phyloP scores from a whole-genome alignment of 2,113 vertebrate species.

The Marcusenius ussheri region DNA sequence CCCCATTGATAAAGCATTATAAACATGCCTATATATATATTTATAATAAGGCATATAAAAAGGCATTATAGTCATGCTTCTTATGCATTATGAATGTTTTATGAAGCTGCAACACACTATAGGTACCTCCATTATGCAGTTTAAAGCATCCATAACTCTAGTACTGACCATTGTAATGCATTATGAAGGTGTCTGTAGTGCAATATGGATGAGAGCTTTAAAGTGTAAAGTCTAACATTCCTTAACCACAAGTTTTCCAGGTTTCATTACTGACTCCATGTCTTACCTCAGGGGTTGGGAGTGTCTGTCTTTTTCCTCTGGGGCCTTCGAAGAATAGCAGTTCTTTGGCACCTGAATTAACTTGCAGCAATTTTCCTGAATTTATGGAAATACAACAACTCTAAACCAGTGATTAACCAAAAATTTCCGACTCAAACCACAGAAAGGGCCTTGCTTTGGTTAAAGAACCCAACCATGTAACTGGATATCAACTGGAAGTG shows the following conservation, averaged over 20 bases:
- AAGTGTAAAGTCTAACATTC: background rate
- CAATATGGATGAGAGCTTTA: background rate
- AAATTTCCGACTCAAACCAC: background rate
- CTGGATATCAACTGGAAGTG: background rate
- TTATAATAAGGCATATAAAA: background rate
- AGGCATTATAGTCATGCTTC: background rate
- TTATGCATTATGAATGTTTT: background rate
- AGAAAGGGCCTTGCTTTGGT: background rate
- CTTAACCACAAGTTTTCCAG: background rate
- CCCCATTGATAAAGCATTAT: background rate
- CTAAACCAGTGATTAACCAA: background rate
- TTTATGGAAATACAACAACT: background rate
- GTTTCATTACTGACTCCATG: background rate
- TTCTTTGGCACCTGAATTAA: constrained; percentile 94
- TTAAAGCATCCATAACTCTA: background rate
- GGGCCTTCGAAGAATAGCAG: constrained; percentile 96
- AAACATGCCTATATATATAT: background rate
- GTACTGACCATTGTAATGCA: background rate
- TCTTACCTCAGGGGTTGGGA: constrained; percentile 73
- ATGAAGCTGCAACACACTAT: background rate
- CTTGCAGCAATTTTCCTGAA: constrained; percentile 88
- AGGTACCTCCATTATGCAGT: background rate
- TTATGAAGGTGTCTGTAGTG: background rate
- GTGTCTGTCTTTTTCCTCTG: constrained; percentile 77
- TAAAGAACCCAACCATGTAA: background rate